Evolutionary conservation across 2,888 invertebrate species (phyloP), one percentile per base, ranked within the genome.

Genomic region (Dryobotodes eremita): DNA sequence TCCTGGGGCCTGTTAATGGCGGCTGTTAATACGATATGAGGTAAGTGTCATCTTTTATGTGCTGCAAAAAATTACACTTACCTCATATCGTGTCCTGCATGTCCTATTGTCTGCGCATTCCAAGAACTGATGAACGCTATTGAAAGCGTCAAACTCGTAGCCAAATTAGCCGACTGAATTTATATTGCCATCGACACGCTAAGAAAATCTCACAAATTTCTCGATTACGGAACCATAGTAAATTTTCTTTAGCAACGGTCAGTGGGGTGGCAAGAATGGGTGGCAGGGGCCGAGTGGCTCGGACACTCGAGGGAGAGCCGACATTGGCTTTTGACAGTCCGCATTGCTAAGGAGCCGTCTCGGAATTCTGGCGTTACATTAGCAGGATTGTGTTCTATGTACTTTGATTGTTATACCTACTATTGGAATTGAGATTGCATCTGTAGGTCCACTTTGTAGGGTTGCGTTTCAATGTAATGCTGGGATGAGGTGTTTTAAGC

Each of bases 251-350:
- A 89, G 88, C 83, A 89, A 90, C 92, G 95, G 94, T 94, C 94
- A 94, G 91, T 89, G 86, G 91, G 92, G 92, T 91, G 93, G 91
- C 86, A 86, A 91, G 90, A 89, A 82, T 86, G 91, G 92, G 91
- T 79, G 91, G 91, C 86, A 84, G 85, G 89, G 89, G 90, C 84
- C 82, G 94, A 91, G 93, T 93, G 93, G 90, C 91, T 91, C 92
- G 93, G 94, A 94, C 95, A 94, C 95, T 94, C 91, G 92, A 93
- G 94, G 93, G 94, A 91, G 93, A 91, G 86, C 89, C 92, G 92
- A 88, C 94, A 93, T 93, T 94, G 94, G 95, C 96, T 95, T 96
- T 96, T 96, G 96, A 95, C 96, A 95, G 96, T 94, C 94, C 94
- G 93, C 94, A 94, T 93, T 91, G 94, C 94, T 92, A 83, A 86